phyloP scores from a whole-genome alignment of 2,888 invertebrate species.

The Sinelater perroti region DNA sequence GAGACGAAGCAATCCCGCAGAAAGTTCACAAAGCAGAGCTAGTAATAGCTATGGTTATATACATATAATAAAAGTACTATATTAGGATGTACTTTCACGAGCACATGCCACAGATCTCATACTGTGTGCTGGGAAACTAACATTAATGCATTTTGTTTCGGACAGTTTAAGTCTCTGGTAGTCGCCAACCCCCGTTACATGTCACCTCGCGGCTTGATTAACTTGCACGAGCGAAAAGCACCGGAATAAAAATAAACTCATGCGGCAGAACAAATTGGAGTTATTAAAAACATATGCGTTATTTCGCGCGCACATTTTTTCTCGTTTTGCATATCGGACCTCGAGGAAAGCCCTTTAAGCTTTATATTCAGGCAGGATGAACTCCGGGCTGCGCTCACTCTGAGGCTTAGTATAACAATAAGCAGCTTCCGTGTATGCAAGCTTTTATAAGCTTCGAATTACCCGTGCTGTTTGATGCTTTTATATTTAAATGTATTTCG shows the following conservation, averaged over 20 bases:
- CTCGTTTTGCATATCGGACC: background rate
- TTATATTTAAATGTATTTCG: conserved; percentile 4
- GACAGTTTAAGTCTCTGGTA: conserved; percentile 15
- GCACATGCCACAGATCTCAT: conserved; percentile 23
- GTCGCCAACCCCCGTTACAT: conserved; percentile 2
- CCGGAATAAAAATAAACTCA: background rate
- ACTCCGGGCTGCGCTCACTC: conserved; percentile 5
- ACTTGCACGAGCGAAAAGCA: background rate
- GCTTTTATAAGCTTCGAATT: conserved; percentile 5
- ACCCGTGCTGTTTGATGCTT: conserved; percentile 6
- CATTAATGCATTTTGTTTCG: conserved; percentile 24
- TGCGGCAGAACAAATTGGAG: background rate
- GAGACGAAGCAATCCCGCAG: conserved; percentile 6
- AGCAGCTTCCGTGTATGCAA: conserved; percentile 9
- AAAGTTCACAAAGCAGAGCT: conserved; percentile 24
- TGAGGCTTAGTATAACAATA: conserved; percentile 12
- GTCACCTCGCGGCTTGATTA: conserved; percentile 5
- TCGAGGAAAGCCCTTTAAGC: background rate
- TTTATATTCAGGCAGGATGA: conserved; percentile 1
- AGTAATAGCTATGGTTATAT: conserved; percentile 22
- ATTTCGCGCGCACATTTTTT: conserved; percentile 2
- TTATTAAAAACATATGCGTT: background rate
- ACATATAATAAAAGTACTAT: conserved; percentile 29
- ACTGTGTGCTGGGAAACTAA: conserved; percentile 17
- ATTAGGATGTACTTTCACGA: conserved; percentile 22